A percentile compares a stretch with the other conserved stretches of the same genome.
Conservation (phyloP, 30 jellyfish, hydroid and myxozoan genomes). For the Sanderia malayensis region DNA sequence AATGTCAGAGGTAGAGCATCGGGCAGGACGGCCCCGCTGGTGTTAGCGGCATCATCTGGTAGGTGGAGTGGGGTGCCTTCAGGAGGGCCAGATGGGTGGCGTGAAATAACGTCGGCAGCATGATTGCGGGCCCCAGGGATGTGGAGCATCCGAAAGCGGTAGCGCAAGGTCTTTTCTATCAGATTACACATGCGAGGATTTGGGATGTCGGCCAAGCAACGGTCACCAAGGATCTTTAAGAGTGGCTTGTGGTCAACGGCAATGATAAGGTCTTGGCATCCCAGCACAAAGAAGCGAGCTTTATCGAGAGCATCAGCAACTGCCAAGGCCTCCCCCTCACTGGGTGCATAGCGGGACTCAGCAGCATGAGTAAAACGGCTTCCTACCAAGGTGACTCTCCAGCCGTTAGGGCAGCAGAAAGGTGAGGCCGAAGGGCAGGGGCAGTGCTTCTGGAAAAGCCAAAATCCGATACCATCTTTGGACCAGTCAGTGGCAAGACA, state of each 20-base stretch:
- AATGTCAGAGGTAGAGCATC: background rate
- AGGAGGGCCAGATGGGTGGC: constrained; percentile 11
- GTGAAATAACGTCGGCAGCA: constrained; percentile 14
- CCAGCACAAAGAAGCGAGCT: constrained; percentile 24
- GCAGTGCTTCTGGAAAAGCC: background rate
- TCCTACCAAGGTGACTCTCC: constrained; percentile 24
- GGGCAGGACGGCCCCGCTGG: background rate
- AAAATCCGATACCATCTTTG: background rate
- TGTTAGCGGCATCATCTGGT: constrained; percentile 23
- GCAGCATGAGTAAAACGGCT: constrained; percentile 44
- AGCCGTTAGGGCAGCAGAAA: constrained; percentile 13
- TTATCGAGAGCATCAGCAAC: constrained; percentile 39
- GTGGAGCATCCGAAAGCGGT: background rate
- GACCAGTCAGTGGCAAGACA: constrained; percentile 28
- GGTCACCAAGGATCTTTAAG: background rate
- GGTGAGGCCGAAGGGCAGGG: background rate
- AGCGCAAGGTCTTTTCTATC: constrained; percentile 13
- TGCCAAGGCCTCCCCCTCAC: constrained; percentile 57
- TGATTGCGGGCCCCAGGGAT: background rate
- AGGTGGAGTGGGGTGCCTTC: constrained; percentile 3
- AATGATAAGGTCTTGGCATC: constrained; percentile 40
- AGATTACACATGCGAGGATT: background rate
- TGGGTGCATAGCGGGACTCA: constrained; percentile 46
- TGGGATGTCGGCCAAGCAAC: background rate
- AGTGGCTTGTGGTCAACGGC: constrained; percentile 47